A percentile compares a stretch with the other conserved stretches of the same genome.
These are phyloP conservation scores for Mycalesis mineus DNA, from an alignment of 2,888 invertebrate species.

Conservation along the genomic window DNA sequence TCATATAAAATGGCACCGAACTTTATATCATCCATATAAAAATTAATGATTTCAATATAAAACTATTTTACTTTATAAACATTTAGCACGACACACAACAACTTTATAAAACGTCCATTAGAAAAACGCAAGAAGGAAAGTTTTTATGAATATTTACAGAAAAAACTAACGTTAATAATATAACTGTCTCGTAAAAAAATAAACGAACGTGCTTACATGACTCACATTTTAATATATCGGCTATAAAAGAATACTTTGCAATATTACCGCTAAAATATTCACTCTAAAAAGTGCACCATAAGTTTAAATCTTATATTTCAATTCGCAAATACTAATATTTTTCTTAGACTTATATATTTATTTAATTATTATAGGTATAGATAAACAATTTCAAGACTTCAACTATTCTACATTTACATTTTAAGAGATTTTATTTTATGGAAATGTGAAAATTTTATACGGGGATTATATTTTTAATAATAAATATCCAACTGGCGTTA, in stretches of 20 bases:
- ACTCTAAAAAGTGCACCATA: conserved; percentile 72
- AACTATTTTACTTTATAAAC: conserved; percentile 37
- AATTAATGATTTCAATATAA: conserved; percentile 46
- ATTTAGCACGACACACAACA: conserved; percentile 63
- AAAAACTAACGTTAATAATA: conserved; percentile 40
- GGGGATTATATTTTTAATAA: conserved; percentile 32
- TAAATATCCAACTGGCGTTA: conserved; percentile 23
- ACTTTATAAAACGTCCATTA: conserved; percentile 52
- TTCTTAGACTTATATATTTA: conserved; percentile 44
- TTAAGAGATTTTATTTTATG: conserved; percentile 33
- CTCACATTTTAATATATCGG: conserved; percentile 42
- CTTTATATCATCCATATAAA: conserved; percentile 32
- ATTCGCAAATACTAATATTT: conserved; percentile 48
- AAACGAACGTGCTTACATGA: conserved; percentile 37
- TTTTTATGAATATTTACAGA: conserved; percentile 62
- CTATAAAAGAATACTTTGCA: conserved; percentile 44
- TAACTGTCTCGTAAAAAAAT: conserved; percentile 53
- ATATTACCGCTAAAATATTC: conserved; percentile 46
- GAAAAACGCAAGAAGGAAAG: conserved; percentile 45
- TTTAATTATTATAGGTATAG: too few species aligned
- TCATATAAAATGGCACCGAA: conserved; percentile 67
- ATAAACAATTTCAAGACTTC: conserved; percentile 45
- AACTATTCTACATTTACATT: conserved; percentile 54
- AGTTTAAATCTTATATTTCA: conserved; percentile 55
- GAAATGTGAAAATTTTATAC: conserved; percentile 33